Evolutionary conservation across 2,113 vertebrate genomes (phyloP), one percentile per base, ranked within the genome.

Genomic region (Prietella phreatophila): DNA sequence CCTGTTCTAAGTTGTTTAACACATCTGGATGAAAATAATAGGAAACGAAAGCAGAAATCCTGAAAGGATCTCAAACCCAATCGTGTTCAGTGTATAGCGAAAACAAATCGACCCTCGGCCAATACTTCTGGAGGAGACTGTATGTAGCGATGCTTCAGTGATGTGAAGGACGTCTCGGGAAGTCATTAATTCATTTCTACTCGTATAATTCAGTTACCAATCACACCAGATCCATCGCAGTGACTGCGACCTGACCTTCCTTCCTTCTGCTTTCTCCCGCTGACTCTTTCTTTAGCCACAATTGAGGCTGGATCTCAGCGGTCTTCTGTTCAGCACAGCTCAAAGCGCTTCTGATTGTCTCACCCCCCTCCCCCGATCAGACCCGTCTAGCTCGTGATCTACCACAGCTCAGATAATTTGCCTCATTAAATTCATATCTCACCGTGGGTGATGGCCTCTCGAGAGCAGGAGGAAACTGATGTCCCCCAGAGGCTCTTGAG

Each of bases 401-500:
- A 85, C 71, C 69, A 63, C 88, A 17, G 78, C 61, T 82, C 3
- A 71, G 83, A 85, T 91, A 89, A 93, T 92, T 93, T 93, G 93
- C 82, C 85, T 91, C 27, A 71, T 53, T 91, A 93, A 90, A 93
- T 93, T 93, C 90, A 90, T 90, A 83, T 89, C 67, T 8, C 65
- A 11, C 88, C 11, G 76, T 60, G 33, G 89, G 84, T 86, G 56
- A 76, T 86, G 87, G 87, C 76, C 22, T 56, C 71, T 56, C 33
- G 50, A 81, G 80, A 39, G 60, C 83, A 47, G 15, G 55, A 79
- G 76, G 81, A 76, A 86, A 60, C 63, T 83, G 82, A 79, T 83
- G 87, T 84, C 27, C 42, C 60, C 60, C 80, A 20, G 39, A 75
- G 58, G 50, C 60, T 56, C 36, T 81, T 55, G 81, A 82, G 30